phyloP scores from a whole-genome alignment of 2,113 vertebrate genomes.

The Atractosteus spatula region DNA sequence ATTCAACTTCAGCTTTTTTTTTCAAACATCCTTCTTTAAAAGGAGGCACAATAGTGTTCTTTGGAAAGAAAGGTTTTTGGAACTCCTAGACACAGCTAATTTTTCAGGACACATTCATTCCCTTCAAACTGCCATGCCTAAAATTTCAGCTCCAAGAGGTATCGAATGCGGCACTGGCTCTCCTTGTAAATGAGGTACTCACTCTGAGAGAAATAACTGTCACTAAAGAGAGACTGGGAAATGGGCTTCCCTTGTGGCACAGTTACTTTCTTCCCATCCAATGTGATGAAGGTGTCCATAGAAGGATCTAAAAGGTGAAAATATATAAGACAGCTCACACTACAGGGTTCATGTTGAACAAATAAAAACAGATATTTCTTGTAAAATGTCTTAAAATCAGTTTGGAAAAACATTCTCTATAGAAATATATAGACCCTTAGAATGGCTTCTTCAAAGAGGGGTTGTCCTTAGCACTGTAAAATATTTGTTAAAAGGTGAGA shows the following conservation, averaged over 20 bases:
- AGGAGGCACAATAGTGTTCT: neutral
- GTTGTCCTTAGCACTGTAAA: too few relatives aligned
- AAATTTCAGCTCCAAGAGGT: constrained; percentile 77
- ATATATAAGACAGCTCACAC: neutral
- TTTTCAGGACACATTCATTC: neutral
- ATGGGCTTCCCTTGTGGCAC: constrained; percentile 78
- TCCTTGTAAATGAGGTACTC: constrained; percentile 90
- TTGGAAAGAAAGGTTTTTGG: neutral
- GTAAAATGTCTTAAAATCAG: too few relatives aligned
- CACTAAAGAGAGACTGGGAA: constrained; percentile 50
- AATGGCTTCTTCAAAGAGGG: too few relatives aligned
- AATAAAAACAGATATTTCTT: too few relatives aligned
- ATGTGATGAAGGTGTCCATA: constrained; percentile 61
- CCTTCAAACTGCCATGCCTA: constrained; percentile 26
- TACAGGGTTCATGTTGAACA: too few relatives aligned
- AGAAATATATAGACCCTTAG: too few relatives aligned
- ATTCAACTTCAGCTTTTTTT: neutral
- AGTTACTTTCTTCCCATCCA: constrained; percentile 73
- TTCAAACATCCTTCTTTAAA: neutral
- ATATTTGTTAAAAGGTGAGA: too few relatives aligned
- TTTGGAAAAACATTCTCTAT: too few relatives aligned
- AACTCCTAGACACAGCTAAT: neutral
- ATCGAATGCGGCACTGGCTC: constrained; percentile 81
- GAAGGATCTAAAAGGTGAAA: constrained; percentile 65
- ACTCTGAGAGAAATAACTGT: constrained; percentile 74